Conservation (phyloP, 2,797 vertebrate species). For the Labeo calbasu region DNA sequence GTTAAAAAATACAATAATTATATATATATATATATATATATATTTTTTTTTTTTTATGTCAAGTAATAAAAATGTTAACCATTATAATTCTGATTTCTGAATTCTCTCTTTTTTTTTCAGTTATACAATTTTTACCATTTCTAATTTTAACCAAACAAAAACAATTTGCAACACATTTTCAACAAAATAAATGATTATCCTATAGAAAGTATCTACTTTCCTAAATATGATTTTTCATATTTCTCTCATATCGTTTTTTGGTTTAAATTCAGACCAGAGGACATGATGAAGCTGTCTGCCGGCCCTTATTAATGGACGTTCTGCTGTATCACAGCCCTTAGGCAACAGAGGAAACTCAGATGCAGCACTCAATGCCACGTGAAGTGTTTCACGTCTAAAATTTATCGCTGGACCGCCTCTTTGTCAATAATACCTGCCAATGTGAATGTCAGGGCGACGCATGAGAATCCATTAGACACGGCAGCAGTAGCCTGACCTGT, state of each 20-base stretch:
- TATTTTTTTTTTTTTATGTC: no score
- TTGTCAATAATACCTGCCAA: conserved; percentile 59
- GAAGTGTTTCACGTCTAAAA: conserved; percentile 56
- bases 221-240: conserved; percentile 19
- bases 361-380: conserved; percentile 53
- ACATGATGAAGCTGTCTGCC: conserved; percentile 47
- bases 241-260: conserved; percentile 23
- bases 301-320: conserved; percentile 44
- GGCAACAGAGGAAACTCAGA: conserved; percentile 47
- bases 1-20: no score
- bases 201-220: conserved; percentile 7
- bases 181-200: neutral
- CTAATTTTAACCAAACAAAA: neutral
- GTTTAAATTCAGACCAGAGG: conserved; percentile 26
- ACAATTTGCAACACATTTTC: neutral
- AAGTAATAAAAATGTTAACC: no score
- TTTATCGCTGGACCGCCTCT: conserved; percentile 49
- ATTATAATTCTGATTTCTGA: no score
- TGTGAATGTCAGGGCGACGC: conserved; percentile 52
- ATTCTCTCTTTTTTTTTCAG: no score
- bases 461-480: conserved; percentile 50
- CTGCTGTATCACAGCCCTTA: conserved; percentile 47
- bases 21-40: no score
- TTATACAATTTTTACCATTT: no score
- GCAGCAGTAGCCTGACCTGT: conserved; percentile 51